Percentiles rank a stretch among this genome's conserved stretches.
Conservation (phyloP, 2,797 vertebrate species). For the Gila robusta region DNA sequence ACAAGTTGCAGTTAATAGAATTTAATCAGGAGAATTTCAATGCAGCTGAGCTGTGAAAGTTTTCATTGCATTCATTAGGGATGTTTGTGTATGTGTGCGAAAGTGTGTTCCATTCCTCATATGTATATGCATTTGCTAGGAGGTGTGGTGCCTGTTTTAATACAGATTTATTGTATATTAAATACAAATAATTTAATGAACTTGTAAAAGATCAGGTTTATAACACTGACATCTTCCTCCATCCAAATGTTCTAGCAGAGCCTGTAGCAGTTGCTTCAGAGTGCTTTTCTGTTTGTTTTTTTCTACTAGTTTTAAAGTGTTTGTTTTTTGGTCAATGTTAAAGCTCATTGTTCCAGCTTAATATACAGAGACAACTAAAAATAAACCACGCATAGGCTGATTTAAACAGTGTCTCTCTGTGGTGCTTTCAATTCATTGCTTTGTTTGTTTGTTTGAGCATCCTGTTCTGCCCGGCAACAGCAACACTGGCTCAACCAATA, state of each 20-base stretch:
- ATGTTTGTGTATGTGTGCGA: slow-evolving; percentile 32
- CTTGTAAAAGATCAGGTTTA: slow-evolving; percentile 28
- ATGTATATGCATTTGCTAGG: slow-evolving; percentile 16
- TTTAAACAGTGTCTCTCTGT: neutral
- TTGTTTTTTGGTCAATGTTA: neutral
- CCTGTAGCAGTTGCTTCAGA: neutral
- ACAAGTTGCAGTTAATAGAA: slow-evolving; percentile 69
- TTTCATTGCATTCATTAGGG: slow-evolving; percentile 53
- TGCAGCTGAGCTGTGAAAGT: slow-evolving; percentile 66
- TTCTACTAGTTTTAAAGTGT: neutral
- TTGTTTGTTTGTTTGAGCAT: neutral
- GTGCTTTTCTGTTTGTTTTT: neutral
- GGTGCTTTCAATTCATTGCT: neutral
- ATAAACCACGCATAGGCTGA: neutral
- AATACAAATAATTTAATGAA: slow-evolving; percentile 39
- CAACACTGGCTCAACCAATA: neutral
- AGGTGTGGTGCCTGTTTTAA: slow-evolving; percentile 22
- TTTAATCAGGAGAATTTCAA: slow-evolving; percentile 70
- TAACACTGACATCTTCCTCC: neutral
- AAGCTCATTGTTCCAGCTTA: neutral
- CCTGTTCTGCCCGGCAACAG: neutral
- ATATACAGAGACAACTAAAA: neutral
- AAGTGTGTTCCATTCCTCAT: slow-evolving; percentile 42
- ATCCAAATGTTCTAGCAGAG: neutral
- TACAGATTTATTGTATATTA: slow-evolving; percentile 38